Percentiles rank a stretch among this genome's conserved stretches.
These are phyloP conservation scores for Heliconius hortense DNA, from an alignment of 2,888 invertebrate genomes.

Conservation along the genomic window DNA sequence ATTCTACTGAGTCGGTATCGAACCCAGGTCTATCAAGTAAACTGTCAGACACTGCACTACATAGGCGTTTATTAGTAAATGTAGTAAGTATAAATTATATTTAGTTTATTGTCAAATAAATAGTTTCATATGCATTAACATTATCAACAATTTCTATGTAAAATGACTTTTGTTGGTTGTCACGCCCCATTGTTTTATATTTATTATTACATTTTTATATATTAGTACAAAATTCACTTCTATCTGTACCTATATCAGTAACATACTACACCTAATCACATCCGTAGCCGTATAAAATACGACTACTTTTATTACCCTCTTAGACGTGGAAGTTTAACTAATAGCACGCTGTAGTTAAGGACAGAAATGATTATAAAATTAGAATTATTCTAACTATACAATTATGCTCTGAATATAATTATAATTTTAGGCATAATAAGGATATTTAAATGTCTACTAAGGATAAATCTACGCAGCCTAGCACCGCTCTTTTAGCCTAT, in stretches of 20 bases:
- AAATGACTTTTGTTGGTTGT: background rate
- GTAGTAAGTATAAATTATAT: background rate
- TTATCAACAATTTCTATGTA: background rate
- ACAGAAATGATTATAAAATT: background rate
- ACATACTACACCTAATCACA: background rate
- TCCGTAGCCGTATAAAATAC: background rate
- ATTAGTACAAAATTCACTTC: background rate
- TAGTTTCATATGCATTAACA: background rate
- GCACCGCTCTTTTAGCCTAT: background rate
- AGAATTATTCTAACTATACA: background rate
- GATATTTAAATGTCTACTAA: background rate
- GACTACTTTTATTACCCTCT: conserved; percentile 9
- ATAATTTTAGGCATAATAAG: background rate
- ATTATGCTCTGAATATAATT: conserved; percentile 1
- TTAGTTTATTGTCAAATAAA: background rate
- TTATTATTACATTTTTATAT: background rate
- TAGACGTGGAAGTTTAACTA: conserved; percentile 13
- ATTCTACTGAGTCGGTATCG: background rate
- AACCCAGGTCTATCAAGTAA: background rate
- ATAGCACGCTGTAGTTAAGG: background rate
- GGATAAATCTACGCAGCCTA: background rate
- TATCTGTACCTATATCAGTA: background rate
- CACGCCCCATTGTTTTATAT: background rate
- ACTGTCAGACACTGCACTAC: background rate
- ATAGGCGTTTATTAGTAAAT: background rate